Percentiles rank a stretch among this genome's conserved stretches.
phyloP scores from a whole-genome alignment of 53 echinoderm and acorn worm species.

The Actinopyga echinites region DNA sequence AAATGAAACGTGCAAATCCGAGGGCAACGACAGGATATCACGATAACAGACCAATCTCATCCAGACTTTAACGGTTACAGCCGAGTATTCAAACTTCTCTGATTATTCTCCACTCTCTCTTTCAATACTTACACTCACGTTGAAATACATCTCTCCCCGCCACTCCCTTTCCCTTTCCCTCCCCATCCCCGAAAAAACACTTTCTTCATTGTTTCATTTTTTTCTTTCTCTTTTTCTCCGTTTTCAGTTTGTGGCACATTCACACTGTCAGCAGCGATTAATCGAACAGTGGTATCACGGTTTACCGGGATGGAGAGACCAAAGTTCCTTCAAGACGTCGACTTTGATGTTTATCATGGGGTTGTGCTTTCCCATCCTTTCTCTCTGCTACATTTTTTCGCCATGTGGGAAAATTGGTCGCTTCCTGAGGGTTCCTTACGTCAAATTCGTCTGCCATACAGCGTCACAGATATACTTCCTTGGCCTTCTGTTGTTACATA shows the following conservation, averaged over 20 bases:
- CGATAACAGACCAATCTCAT: no score
- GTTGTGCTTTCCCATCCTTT: conserved; percentile 80
- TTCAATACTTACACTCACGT: no score
- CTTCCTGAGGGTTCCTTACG: conserved; percentile 91
- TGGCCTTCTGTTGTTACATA: conserved; percentile 80
- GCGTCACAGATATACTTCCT: conserved; percentile 87
- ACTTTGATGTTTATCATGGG: conserved; percentile 79
- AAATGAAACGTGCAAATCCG: no score
- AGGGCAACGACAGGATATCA: no score
- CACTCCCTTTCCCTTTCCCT: no score
- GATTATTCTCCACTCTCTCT: no score
- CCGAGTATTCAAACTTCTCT: no score
- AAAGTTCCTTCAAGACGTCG: conserved; percentile 56
- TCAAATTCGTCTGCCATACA: conserved; percentile 97
- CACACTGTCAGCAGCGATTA: conserved; percentile 94
- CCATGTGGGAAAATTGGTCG: conserved; percentile 78
- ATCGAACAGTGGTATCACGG: conserved; percentile 97
- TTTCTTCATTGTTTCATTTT: no score
- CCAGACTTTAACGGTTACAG: no score
- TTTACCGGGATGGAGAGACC: conserved; percentile 94
- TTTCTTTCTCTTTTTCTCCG: not conserved
- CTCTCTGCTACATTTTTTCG: conserved; percentile 79
- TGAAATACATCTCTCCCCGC: no score
- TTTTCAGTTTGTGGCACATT: conserved; percentile 91
- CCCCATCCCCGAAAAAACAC: no score